These are phyloP conservation scores for Pseudococcus jackbeardsleyi DNA, from an alignment of 2,888 invertebrate species.

Conservation along the genomic window DNA sequence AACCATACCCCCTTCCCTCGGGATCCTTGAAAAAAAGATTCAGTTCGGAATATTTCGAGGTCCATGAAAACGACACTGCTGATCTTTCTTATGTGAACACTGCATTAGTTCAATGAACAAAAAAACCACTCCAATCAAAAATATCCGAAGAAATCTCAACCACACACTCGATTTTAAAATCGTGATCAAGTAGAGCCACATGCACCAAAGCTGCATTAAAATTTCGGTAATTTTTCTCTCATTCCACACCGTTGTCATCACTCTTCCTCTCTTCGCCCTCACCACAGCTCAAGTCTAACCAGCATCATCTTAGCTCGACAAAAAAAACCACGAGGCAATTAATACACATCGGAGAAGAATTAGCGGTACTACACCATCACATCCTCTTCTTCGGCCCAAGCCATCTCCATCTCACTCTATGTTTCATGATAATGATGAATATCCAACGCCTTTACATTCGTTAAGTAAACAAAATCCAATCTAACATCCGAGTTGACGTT, in stretches of 20 bases:
- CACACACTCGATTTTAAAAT: neutral
- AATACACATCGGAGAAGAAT: slow-evolving; percentile 12
- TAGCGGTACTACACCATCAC: neutral
- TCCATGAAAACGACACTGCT: too few relatives aligned
- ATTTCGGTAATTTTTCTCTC: neutral
- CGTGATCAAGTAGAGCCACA: neutral
- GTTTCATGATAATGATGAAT: slow-evolving; percentile 40
- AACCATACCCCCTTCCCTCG: too few relatives aligned
- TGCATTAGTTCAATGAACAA: too few relatives aligned
- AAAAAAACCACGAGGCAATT: neutral
- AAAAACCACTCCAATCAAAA: too few relatives aligned
- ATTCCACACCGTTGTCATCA: neutral
- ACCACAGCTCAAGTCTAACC: neutral
- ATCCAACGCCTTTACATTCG: slow-evolving; percentile 52
- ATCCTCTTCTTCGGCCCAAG: neutral
- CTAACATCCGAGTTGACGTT: slow-evolving; percentile 53
- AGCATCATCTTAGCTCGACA: neutral
- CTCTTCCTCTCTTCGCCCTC: neutral
- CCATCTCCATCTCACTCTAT: neutral
- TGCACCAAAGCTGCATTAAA: neutral
- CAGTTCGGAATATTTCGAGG: too few relatives aligned
- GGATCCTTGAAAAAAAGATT: too few relatives aligned
- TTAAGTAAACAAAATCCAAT: slow-evolving; percentile 52
- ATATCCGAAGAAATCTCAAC: neutral
- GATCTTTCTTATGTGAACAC: too few relatives aligned